Base-by-base conservation (phyloP, 2,888 invertebrate genomes). In the Dolomedes plantarius region DNA sequence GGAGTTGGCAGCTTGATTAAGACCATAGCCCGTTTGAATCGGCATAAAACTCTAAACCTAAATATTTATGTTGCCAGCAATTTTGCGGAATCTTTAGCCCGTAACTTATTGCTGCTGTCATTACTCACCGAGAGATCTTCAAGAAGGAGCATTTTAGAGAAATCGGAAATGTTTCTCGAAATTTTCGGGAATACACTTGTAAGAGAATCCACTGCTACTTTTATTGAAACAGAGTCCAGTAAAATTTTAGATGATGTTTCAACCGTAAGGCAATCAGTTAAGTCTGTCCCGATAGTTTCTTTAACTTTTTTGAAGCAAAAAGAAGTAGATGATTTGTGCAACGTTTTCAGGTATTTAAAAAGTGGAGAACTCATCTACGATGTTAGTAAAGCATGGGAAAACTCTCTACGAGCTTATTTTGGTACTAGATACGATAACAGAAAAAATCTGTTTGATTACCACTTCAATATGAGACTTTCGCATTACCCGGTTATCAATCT, bases 381-480 rank as follows among this genome's bases (percentile, higher is more conserved):
- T 56, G 27, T 77, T 50, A 72, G 62, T 6, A 73, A 77, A 64
- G 72, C 67, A 13, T 83, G 83, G 83, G 83, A 83, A n/a, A 56
- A 65, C 19, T 75, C 83, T 2, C 28, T 83, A 36, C 65, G 83
- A 11, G 65, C 72, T 0, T 83, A 67, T 56, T 83, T 46, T 41
- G 72, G 77, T 3, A 65, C 71, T n/a, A 39, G 77, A 11, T 83
- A 67, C n/a, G 83, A 83, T 19, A 77, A 36, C 11, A 62, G 83
- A 28, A 32, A 28, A 29, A 83, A 77, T 67, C 72, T 83, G 6
- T 83, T 83, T 23, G 83, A 83, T 39, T 83, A 83, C 23, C 65
- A 77, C n/a, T 83, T 77, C 50, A 77, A 83, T 39, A 56, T 83
- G 67, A 83, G 39, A 3, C 77, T 83, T 7, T 27, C 36, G 19